Conservation (phyloP, 2,888 invertebrate genomes). For the Harpalus rufipes region DNA sequence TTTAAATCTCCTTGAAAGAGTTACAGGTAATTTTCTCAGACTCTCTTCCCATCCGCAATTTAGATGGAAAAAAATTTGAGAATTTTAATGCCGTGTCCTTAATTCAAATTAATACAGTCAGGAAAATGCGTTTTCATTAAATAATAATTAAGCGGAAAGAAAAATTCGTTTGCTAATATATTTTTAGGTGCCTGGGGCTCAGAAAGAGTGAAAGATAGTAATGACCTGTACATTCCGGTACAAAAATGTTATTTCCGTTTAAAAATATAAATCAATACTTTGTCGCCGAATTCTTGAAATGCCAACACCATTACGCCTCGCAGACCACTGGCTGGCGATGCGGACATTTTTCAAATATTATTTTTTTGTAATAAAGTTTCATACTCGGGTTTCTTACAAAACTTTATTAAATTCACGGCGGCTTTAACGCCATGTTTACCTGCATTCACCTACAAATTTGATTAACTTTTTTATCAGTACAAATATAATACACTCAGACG, state of each 20-base stretch:
- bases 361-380: constrained; percentile 26
- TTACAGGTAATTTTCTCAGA: background rate
- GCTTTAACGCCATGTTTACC: background rate
- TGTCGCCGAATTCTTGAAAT: constrained; percentile 48
- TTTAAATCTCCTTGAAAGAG: background rate
- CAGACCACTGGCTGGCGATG: constrained; percentile 15
- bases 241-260: constrained; percentile 48
- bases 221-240: constrained; percentile 47
- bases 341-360: constrained; percentile 35
- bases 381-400: background rate
- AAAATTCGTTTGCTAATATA: constrained; percentile 51
- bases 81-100: constrained; percentile 26
- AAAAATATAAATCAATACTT: constrained; percentile 49
- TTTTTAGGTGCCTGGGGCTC: constrained; percentile 48
- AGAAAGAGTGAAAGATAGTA: constrained; percentile 51
- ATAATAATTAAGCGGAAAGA: constrained; percentile 35
- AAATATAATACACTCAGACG: background rate
- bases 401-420: constrained; percentile 6
- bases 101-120: constrained; percentile 48
- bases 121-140: constrained; percentile 46
- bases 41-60: constrained; percentile 1
- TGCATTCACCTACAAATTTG: background rate
- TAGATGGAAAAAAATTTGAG: constrained; percentile 12
- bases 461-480: constrained; percentile 1
- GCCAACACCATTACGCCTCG: constrained; percentile 33